Evolutionary conservation across 2,797 vertebrate species (phyloP), one percentile per base, ranked within the genome.

Genomic region (Acrossocheilus wenchowensis): DNA sequence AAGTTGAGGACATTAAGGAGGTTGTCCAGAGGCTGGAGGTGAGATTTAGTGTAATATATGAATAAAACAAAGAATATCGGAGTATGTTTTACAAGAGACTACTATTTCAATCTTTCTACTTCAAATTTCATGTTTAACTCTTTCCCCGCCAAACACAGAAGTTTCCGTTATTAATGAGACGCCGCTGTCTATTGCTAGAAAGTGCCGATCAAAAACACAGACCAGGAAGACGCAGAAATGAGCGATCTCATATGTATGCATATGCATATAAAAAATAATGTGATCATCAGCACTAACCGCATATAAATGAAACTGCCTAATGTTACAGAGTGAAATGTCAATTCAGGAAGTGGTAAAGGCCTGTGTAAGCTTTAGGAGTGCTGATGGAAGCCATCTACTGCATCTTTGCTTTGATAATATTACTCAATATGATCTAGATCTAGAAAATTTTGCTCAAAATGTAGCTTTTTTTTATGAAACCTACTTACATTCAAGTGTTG

Each of bases 11-110:
- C 7, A 95, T 98, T 77, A 94, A 94, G 34, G 97, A 97, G 89
- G 95, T 98, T 87, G 96, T 98, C 89, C 96, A 97, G 86, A 95
- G 97, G 87, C 94, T 98, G 48, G 97, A 98, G 97, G 97, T 98
- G 90, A 90, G 92, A 52, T 54, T 10, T 26, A 78, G 78, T 57
- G 3, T 11, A 43, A 15, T 30, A 11, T 19, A 5, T 19, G 30
- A 8, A 66, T 26, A 34, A 34, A 34, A 66, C 11, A 8, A 17
- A 66, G 1, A 34, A 17, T 34, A 66, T 7, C 17, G 30, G 14
- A 66, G 14, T 66, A 17, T 66, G 30, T 66, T 66, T 66, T 66
- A 34, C 2, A 30, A 30, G 12, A 64, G 30, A 30, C 62, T 64
- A 64, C 5, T 64, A 66, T 6, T 66, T 5, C 60, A 62, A 1